These are phyloP conservation scores for Drosophila simulans DNA, from an alignment of 1,140 invertebrate genomes.

Conservation along the genomic window DNA sequence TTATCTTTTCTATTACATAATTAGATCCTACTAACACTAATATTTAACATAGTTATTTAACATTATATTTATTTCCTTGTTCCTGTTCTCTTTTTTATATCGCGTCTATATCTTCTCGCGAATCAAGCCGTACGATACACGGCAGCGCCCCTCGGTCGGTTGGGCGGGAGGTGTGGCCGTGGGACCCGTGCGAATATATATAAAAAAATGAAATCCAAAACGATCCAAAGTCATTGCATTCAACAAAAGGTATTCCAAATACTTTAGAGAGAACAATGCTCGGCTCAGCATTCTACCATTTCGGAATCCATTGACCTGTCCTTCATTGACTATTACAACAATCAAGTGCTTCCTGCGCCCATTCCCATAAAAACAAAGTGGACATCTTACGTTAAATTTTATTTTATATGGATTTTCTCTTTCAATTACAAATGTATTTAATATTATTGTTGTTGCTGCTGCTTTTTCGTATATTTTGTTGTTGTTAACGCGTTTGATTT, in stretches of 20 bases:
- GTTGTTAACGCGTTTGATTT: constrained; percentile 60
- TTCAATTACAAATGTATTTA: constrained; percentile 82
- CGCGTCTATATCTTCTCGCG: too few species aligned
- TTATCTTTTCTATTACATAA: too few species aligned
- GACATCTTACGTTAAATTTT: constrained; percentile 73
- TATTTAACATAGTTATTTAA: too few species aligned
- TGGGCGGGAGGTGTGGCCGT: too few species aligned
- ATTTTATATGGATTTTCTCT: constrained; percentile 77
- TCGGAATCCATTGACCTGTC: constrained; percentile 11
- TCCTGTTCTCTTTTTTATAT: too few species aligned
- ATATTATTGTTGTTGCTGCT: constrained; percentile 71
- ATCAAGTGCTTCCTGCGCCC: constrained; percentile 6
- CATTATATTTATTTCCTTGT: too few species aligned
- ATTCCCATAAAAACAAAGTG: constrained; percentile 29
- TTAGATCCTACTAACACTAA: too few species aligned
- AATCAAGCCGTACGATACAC: too few species aligned
- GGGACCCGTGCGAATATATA: too few species aligned
- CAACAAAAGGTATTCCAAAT: background rate
- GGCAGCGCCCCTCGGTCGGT: too few species aligned
- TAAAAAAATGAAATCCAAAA: too few species aligned
- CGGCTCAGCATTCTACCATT: background rate
- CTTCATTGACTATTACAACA: constrained; percentile 18
- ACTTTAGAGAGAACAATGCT: constrained; percentile 4
- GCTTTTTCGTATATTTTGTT: constrained; percentile 46
- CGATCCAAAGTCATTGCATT: background rate